Percentiles rank a stretch among this genome's conserved stretches.
These are phyloP conservation scores for Nannospalax galili DNA, from an alignment of 2,113 vertebrate genomes.

Conservation along the genomic window DNA sequence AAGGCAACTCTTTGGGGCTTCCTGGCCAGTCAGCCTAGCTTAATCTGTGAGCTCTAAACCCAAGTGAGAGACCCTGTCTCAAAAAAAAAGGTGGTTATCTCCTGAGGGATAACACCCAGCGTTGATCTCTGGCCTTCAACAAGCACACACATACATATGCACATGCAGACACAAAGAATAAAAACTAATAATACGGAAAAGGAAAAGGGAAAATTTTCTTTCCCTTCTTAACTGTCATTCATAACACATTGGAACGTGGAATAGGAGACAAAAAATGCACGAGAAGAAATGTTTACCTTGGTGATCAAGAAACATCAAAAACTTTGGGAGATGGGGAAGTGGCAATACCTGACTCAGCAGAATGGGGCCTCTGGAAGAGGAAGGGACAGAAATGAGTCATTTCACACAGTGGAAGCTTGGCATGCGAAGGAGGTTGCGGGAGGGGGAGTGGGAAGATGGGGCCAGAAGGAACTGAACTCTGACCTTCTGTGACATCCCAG, in stretches of 20 bases:
- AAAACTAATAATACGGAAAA: not conserved
- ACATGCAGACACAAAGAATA: not conserved
- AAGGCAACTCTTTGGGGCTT: no score
- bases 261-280: no score
- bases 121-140: not conserved
- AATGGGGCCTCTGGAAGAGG: not conserved
- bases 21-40: no score
- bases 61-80: not conserved
- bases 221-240: not conserved
- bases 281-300: not conserved
- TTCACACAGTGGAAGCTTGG: accelerated
- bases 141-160: not conserved
- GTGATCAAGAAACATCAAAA: not conserved
- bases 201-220: not conserved
- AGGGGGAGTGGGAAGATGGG: not conserved
- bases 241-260: accelerated
- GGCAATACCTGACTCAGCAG: not conserved
- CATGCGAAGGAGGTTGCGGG: not conserved
- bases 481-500: not conserved
- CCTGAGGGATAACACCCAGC: not conserved
- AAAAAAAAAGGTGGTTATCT: not conserved
- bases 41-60: no score
- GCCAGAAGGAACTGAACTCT: not conserved
- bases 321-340: not conserved
- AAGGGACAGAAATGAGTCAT: accelerated